phyloP scores from a whole-genome alignment of 2,113 vertebrate genomes.

The Dicaeum eximium region DNA sequence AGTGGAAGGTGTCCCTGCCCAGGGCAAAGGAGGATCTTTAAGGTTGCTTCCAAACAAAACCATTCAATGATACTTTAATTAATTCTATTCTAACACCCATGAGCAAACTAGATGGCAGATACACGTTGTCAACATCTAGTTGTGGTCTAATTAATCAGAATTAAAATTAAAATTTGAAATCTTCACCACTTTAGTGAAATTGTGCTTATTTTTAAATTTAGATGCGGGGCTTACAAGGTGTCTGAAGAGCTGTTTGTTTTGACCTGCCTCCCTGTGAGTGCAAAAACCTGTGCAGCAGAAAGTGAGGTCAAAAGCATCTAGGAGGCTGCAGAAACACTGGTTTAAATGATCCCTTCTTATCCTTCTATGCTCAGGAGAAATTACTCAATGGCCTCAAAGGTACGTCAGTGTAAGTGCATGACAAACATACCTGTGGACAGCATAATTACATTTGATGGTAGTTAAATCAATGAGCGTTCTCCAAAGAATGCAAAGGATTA shows the following conservation, averaged over 20 bases:
- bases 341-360: not conserved
- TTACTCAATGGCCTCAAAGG: not conserved
- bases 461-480: conserved; percentile 26
- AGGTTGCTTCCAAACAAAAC: not conserved
- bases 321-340: not conserved
- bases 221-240: not conserved
- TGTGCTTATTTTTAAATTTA: not conserved
- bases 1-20: not conserved
- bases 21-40: not conserved
- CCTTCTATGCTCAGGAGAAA: not conserved
- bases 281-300: not conserved
- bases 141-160: not conserved
- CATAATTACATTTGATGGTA: not conserved
- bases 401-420: not conserved
- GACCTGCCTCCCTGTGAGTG: fast-evolving
- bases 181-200: not conserved
- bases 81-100: not conserved
- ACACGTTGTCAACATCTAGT: not conserved
- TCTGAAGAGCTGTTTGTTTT: not conserved
- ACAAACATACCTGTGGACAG: not conserved
- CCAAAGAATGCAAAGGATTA: conserved; percentile 51
- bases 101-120: not conserved
- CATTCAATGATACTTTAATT: not conserved
- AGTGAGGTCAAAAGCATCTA: not conserved
- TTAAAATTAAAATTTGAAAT: not conserved